A percentile compares a stretch with the other conserved stretches of the same genome.
phyloP scores from a whole-genome alignment of 2,888 invertebrate genomes.

The Cheilosia variabilis region DNA sequence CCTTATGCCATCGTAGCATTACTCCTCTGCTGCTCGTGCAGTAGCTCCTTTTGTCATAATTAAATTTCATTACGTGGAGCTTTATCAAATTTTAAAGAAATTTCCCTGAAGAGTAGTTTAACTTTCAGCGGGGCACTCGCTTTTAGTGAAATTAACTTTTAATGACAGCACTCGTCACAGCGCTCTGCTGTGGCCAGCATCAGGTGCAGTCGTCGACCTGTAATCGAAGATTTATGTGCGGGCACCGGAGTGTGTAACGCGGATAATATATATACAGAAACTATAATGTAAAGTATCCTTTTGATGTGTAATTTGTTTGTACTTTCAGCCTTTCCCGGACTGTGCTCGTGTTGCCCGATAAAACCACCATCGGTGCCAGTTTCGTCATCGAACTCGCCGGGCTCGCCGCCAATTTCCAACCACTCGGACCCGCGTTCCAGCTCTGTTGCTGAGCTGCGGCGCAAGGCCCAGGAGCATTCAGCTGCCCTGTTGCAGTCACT shows the following conservation, averaged over 20 bases:
- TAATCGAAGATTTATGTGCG: slow-evolving; percentile 58
- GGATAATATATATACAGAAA: slow-evolving; percentile 13
- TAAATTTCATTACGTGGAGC: slow-evolving; percentile 71
- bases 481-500: slow-evolving; percentile 92
- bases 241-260: slow-evolving; percentile 40
- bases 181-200: slow-evolving; percentile 18
- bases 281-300: slow-evolving; percentile 26
- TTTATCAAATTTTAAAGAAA: slow-evolving; percentile 75
- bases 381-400: slow-evolving; percentile 81
- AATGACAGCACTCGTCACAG: slow-evolving; percentile 62
- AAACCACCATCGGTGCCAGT: slow-evolving; percentile 84
- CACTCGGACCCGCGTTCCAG: slow-evolving; percentile 89
- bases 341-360: slow-evolving; percentile 92
- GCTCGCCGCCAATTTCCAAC: slow-evolving; percentile 80
- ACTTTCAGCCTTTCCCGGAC: slow-evolving; percentile 88
- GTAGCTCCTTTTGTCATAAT: slow-evolving; percentile 62
- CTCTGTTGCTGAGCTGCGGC: slow-evolving; percentile 95
- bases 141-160: slow-evolving; percentile 78
- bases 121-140: slow-evolving; percentile 74
- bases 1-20: slow-evolving; percentile 44
- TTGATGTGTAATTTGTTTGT: slow-evolving; percentile 43
- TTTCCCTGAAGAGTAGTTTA: slow-evolving; percentile 74
- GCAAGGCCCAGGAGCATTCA: slow-evolving; percentile 97
- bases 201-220: slow-evolving; percentile 69
- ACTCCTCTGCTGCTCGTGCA: slow-evolving; percentile 11